Evolutionary conservation across 2,113 vertebrate genomes (phyloP), one percentile per base, ranked within the genome.

Genomic region (Muscicapa adusta): DNA sequence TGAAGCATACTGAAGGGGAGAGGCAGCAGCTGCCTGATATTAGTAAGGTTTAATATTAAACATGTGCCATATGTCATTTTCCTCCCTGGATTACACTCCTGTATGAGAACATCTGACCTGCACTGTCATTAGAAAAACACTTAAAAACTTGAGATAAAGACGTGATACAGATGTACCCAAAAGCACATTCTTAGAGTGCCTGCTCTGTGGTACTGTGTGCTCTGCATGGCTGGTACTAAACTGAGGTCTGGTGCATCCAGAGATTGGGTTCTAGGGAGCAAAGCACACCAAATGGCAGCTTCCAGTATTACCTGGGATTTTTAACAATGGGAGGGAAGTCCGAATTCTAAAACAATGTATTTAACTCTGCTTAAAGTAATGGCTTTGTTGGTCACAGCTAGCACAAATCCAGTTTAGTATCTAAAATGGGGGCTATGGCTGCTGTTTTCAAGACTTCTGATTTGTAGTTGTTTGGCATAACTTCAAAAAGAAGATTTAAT

Each of bases 271-370:
- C 13, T 25, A 29, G 53, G 23, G 18, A 70, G 48, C 51, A 65
- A 26, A 57, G 33, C 34, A 80, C 29, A 13, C 16, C 18, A 25
- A 53, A 11, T 65, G 23, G 10, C 12, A 56, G 2, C 42, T 56
- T 33, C 16, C 54, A 66, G 0, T 20, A n/a, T 29, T 45, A 36
- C 12, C 24, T 36, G 33, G 28, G 24, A 28, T 75, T 75, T 92
- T 65, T 2, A 43, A 31, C 2, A 4, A 0, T 4, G 2, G 2
- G 15, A 7, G 5, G 5, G 23, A 66, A 15, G 12, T 76, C 25
- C 28, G 8, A 75, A 33, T 88, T 85, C 45, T 66, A 15, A 62
- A 77, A 9, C 33, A 5, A 8, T 53, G 80, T 23, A 18, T 36
- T 81, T 70, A 60, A 68, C 25, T 84, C 22, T 3, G 18, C 24